Conservation (phyloP, 2,113 vertebrate species). For the Myotis davidii region DNA sequence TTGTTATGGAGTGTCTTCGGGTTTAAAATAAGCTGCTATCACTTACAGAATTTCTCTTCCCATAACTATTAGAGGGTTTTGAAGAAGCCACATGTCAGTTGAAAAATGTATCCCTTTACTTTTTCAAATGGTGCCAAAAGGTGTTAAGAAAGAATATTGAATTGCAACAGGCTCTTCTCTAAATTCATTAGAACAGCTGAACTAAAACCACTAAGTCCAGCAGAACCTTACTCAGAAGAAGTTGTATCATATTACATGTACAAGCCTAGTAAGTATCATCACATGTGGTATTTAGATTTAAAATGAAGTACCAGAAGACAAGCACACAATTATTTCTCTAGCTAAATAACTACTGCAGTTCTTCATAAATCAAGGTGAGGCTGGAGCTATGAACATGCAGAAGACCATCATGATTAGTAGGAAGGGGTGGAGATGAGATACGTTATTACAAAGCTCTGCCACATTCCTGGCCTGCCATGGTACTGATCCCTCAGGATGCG, state of each 20-base stretch:
- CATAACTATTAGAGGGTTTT: background rate
- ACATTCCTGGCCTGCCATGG: background rate
- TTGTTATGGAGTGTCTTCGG: background rate
- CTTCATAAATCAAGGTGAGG: background rate
- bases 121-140: constrained; percentile 51
- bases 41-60: background rate
- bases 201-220: constrained; percentile 66
- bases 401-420: background rate
- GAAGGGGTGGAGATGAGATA: background rate
- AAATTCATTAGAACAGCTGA: constrained; percentile 59
- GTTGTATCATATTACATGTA: background rate
- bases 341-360: background rate
- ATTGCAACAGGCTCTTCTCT: constrained; percentile 45
- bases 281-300: background rate
- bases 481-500: background rate
- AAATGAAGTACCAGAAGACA: constrained; percentile 1
- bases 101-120: constrained; percentile 31
- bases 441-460: background rate
- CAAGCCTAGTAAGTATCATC: background rate
- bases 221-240: constrained; percentile 36
- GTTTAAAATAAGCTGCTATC: constrained; percentile 12
- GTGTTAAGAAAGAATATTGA: constrained; percentile 63
- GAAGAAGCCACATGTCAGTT: background rate
- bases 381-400: background rate
- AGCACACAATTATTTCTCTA: background rate